phyloP scores from a whole-genome alignment of 2,113 vertebrate genomes.

The Zingel zingel region DNA sequence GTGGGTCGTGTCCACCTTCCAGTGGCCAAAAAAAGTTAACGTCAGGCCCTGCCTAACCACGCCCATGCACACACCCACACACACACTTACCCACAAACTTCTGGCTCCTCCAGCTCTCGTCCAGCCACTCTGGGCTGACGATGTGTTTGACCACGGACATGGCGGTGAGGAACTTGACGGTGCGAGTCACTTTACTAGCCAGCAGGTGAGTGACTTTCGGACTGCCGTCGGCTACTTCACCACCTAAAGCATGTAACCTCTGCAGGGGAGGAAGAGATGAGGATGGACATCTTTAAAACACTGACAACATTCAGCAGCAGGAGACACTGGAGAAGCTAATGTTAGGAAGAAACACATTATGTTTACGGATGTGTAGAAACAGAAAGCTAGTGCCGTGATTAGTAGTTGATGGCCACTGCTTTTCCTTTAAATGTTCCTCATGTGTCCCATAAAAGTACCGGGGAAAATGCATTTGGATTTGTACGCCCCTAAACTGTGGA shows the following conservation, averaged over 20 bases:
- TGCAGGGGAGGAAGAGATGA: slow-evolving; percentile 56
- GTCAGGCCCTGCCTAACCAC: no score
- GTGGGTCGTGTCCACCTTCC: no score
- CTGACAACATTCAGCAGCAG: not conserved
- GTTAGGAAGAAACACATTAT: not conserved
- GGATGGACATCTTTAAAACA: not conserved
- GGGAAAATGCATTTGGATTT: no score
- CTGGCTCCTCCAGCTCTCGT: slow-evolving; percentile 95
- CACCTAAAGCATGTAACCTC: slow-evolving; percentile 94
- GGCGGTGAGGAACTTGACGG: slow-evolving; percentile 97
- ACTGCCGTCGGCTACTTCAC: slow-evolving; percentile 90
- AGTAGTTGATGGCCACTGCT: no score
- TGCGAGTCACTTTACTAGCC: slow-evolving; percentile 94
- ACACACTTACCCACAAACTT: slow-evolving; percentile 84
- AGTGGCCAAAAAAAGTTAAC: no score
- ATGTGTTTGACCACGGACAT: slow-evolving; percentile 95
- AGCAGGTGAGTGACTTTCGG: slow-evolving; percentile 95
- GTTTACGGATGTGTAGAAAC: not conserved
- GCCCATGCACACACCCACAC: not conserved
- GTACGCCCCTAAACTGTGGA: no score
- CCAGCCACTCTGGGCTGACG: slow-evolving; percentile 94
- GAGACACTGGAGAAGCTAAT: not conserved
- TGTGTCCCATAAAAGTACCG: no score
- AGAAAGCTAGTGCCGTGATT: not conserved
- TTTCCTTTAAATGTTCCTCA: no score